Conservation (phyloP, 2,797 vertebrate species). For the Synaphobranchus kaupii region DNA sequence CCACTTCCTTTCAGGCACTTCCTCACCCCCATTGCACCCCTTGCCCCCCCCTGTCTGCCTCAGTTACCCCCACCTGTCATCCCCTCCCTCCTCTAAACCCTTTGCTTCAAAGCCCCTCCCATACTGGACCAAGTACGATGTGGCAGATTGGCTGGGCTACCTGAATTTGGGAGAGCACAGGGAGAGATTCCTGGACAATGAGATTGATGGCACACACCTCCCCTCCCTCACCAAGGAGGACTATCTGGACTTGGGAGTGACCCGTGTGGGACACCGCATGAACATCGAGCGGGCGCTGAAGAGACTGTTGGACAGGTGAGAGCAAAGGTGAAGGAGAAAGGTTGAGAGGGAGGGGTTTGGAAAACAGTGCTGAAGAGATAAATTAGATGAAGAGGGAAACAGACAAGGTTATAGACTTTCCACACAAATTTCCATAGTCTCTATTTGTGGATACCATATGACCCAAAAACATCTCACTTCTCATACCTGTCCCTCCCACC, state of each 20-base stretch:
- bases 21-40: constrained; percentile 79
- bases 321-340: constrained; percentile 48
- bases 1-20: constrained; percentile 67
- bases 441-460: constrained; percentile 50
- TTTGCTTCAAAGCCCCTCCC: constrained; percentile 90
- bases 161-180: constrained; percentile 89
- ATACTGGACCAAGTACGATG: constrained; percentile 96
- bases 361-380: constrained; percentile 32
- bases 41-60: constrained; percentile 68
- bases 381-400: constrained; percentile 55
- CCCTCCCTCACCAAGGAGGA: constrained; percentile 94
- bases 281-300: constrained; percentile 95
- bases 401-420: constrained; percentile 38
- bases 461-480: constrained; percentile 38
- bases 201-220: constrained; percentile 93
- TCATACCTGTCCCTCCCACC: neutral
- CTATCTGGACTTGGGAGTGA: constrained; percentile 93
- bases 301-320: constrained; percentile 92
- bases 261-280: constrained; percentile 94
- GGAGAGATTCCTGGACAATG: constrained; percentile 93
- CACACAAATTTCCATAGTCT: constrained; percentile 47
- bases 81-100: constrained; percentile 82
- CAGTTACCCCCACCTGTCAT: constrained; percentile 63
- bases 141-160: constrained; percentile 92
- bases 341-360: constrained; percentile 55